phyloP scores from a whole-genome alignment of 2,888 invertebrate species.

The Cordilura impudica region DNA sequence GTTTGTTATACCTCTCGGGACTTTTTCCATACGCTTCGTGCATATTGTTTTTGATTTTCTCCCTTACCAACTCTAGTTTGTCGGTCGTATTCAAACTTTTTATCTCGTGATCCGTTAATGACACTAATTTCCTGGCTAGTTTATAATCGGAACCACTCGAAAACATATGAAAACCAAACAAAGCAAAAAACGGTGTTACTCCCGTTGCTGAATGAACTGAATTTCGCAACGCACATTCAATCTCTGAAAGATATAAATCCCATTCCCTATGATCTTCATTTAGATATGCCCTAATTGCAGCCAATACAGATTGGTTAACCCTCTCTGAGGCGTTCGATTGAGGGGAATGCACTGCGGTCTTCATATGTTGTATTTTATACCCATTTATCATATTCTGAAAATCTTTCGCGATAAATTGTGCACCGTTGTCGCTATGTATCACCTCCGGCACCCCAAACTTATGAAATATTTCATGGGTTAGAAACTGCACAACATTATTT shows the following conservation, averaged over 20 bases:
- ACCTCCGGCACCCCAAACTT: too few species aligned
- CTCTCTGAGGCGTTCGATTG: too few species aligned
- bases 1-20: slow-evolving; percentile 4
- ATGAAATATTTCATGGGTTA: too few species aligned
- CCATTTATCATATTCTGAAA: too few species aligned
- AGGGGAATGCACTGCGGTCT: too few species aligned
- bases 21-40: slow-evolving; percentile 8
- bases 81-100: neutral
- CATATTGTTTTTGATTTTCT: slow-evolving; percentile 3
- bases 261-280: slow-evolving; percentile 50
- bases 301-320: too few species aligned
- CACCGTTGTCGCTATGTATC: too few species aligned
- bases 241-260: slow-evolving; percentile 29
- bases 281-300: slow-evolving; percentile 62
- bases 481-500: too few species aligned
- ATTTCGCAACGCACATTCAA: neutral
- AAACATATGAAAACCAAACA: slow-evolving; percentile 12
- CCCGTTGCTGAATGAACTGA: neutral
- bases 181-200: neutral
- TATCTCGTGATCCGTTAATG: slow-evolving; percentile 12
- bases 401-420: too few species aligned
- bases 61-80: neutral
- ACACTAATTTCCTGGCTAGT: neutral
- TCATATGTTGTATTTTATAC: too few species aligned
- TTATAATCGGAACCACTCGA: slow-evolving; percentile 6